Base-by-base conservation (phyloP, 2,113 vertebrate genomes). In the Bujurquina vittata region DNA sequence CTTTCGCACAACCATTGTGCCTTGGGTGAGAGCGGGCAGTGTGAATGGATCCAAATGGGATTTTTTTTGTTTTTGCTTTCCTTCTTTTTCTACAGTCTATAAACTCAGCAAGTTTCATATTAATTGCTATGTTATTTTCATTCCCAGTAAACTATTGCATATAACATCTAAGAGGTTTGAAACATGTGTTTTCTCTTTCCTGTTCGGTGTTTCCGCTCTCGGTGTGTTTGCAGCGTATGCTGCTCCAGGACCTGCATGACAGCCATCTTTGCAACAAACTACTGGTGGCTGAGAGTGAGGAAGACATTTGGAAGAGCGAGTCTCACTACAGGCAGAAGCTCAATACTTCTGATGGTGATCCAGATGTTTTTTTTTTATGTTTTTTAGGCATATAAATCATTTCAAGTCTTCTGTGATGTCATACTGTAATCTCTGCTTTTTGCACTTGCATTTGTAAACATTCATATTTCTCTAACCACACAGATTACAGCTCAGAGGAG, bases 271-370 rank as follows among this genome's bases (percentile, higher is more conserved):
- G 98, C 88, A 97, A 99, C 94, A 97, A 97, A 7, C 95, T 99
- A 43, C 95, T 99, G 93, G 98, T 99, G 85, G 98, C 98, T 3
- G 98, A 99, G 95, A 99, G 98, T 9, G 98, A 99, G 82, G 98
- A 99, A 81, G 98, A 99, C 84, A 97, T 99, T 91, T 99, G 98
- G 98, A 99, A 99, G 93, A 98, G 95, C 0, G 98, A 99, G 93
- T 96, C 96, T 0, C 95, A 96, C 10, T 99, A 97, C 84, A 96
- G 95, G 82, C 97, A 97, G 81, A 95, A 88, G 5, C 93, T 94
- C 15, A 93, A 96, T 83, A 93, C 95, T 31, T 96, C 95, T 0
- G 98, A 99, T 3, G 98, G 98, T 99, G 84, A 56, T 22, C 9
- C 5, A 10, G 12, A 15, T 3, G 0, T 2, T n/a, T 67, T 5